Evolutionary conservation across 2,888 invertebrate species (phyloP).

Genomic region (Calephelis perditalis): DNA sequence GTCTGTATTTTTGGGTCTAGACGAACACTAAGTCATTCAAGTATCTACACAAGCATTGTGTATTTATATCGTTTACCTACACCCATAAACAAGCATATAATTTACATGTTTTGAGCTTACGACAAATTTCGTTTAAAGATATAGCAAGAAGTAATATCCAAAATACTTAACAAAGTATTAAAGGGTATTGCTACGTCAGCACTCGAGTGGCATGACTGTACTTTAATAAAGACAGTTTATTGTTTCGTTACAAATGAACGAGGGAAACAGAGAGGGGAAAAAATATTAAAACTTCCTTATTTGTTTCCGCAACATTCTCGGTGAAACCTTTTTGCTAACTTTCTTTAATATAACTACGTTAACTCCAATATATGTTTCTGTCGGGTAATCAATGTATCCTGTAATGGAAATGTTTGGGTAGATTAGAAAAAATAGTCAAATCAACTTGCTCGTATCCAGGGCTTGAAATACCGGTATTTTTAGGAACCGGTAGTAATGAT

Average conservation of each 20-base stretch:
- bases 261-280: conserved; percentile 39
- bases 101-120: too few species aligned
- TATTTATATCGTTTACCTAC: too few species aligned
- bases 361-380: conserved; percentile 8
- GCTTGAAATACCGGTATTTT: too few species aligned
- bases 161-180: not conserved
- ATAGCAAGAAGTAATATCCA: too few species aligned
- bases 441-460: too few species aligned
- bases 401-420: conserved; percentile 1
- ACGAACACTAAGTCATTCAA: too few species aligned
- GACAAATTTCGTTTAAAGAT: too few species aligned
- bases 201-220: conserved; percentile 1
- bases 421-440: not conserved
- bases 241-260: conserved; percentile 42
- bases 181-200: conserved; percentile 26
- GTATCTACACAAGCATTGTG: too few species aligned
- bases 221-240: conserved; percentile 9
- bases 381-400: conserved; percentile 1
- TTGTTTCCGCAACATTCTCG: conserved; percentile 38
- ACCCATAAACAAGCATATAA: too few species aligned
- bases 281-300: conserved; percentile 60
- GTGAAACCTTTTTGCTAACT: conserved; percentile 53
- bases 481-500: too few species aligned
- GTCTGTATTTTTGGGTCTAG: too few species aligned
- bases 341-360: conserved; percentile 43